A percentile compares a stretch with the other conserved stretches of the same genome.
Conservation (phyloP, 2,113 vertebrate genomes). For the Rutilus rutilus region DNA sequence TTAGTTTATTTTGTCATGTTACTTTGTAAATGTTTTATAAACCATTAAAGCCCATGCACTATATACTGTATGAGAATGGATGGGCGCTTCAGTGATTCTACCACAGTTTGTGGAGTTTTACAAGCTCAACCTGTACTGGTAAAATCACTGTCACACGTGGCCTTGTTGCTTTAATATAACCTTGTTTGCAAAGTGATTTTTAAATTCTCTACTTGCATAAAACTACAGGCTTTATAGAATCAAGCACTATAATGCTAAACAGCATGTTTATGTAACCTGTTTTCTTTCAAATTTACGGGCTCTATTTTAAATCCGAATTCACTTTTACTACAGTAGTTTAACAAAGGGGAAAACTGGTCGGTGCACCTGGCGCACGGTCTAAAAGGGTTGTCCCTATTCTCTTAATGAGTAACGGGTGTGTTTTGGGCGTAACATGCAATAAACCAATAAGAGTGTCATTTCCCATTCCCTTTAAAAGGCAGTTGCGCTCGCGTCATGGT, state of each 20-base stretch:
- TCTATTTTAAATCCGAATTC: too few species aligned
- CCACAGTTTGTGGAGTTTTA: background rate
- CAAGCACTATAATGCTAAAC: background rate
- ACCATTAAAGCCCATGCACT: background rate
- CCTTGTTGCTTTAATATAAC: background rate
- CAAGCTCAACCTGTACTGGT: background rate
- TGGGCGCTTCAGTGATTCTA: background rate
- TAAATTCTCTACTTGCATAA: constrained; percentile 12
- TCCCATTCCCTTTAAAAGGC: too few species aligned
- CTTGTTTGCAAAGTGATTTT: constrained; percentile 8
- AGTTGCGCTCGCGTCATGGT: too few species aligned
- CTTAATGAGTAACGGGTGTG: too few species aligned
- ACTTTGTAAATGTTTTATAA: background rate
- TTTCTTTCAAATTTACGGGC: too few species aligned
- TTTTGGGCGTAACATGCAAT: too few species aligned
- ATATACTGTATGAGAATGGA: background rate
- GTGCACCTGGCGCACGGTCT: too few species aligned
- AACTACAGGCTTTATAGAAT: background rate
- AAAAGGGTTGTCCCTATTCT: too few species aligned
- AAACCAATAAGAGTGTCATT: too few species aligned
- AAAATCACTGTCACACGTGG: background rate
- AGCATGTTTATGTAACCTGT: background rate
- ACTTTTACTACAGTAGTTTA: too few species aligned
- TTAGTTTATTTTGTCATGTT: background rate
- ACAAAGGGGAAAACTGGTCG: too few species aligned